Evolutionary conservation across 2,888 invertebrate species (phyloP), one percentile per base, ranked within the genome.

Genomic region (Lithophane socia): DNA sequence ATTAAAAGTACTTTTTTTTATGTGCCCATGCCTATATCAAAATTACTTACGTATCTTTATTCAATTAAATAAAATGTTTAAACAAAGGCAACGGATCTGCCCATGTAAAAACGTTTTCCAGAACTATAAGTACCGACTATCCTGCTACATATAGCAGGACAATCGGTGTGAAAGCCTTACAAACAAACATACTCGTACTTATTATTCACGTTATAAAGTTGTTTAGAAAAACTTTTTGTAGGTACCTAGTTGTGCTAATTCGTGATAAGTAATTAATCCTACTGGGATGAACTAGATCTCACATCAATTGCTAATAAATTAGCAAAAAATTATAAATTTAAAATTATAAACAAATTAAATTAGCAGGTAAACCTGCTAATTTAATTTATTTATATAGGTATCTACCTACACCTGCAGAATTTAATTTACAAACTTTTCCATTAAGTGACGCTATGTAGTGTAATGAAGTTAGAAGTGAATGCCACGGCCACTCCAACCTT

Each of bases 391-490:
- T 56, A 37, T 21, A 52, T 65, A 64, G 5, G 18, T 52, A 49
- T 16, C 9, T 24, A 68, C 82, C 49, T 83, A 60, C 60, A 78
- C 8, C 58, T 54, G 82, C 66, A 73, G 16, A 82, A 82, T 73
- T 63, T 78, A 37, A 68, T 82, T 73, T 67, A 54, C 29, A 64
- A 64, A 82, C 83, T 82, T 77, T n/a, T 63, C 63, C 77, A 73
- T 73, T 82, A 73, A n/a, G 56, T 67, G 42, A 63, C 67, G 37
- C n/a, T 63, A 56, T 68, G 58, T 47, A 76, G 58, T 81, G 47
- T 72, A 72, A 72, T 76, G 71, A 82, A 72, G 65, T 81, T 81
- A 82, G 29, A 54, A 72, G 65, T 68, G 71, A 70, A 81, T 67
- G 44, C 61, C 18, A 58, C 24, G 71, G 71, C 66, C 67, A 69